Conservation (phyloP, 37 sponge, comb jelly and placozoan genomes). For the Mnemiopsis leidyi region DNA sequence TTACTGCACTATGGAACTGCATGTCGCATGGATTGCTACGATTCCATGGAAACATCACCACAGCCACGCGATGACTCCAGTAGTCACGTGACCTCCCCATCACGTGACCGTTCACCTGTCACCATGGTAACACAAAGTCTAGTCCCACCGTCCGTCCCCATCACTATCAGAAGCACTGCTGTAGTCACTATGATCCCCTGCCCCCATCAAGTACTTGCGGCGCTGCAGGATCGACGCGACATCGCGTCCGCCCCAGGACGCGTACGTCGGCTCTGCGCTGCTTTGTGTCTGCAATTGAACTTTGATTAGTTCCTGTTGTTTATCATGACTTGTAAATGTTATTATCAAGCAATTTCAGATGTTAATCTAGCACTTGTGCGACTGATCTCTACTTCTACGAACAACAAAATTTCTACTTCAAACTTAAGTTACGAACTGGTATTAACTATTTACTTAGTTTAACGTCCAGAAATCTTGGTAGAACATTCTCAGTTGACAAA, state of each 20-base stretch:
- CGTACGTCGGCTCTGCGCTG: slow-evolving; percentile 8
- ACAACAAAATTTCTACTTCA: no score
- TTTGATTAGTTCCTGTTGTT: background rate
- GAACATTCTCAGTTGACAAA: no score
- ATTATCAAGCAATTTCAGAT: no score
- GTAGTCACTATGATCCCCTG: background rate
- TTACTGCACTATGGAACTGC: no score
- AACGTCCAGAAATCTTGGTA: no score
- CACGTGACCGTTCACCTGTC: no score
- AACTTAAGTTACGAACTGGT: no score
- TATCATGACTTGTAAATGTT: no score
- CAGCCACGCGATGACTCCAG: background rate
- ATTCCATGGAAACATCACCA: background rate
- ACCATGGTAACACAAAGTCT: background rate
- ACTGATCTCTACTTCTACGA: no score
- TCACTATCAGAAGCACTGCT: slow-evolving; percentile 10
- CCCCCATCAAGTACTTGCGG: slow-evolving; percentile 34
- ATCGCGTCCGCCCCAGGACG: background rate
- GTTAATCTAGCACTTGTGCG: no score
- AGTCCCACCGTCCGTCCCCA: background rate
- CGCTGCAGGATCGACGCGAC: slow-evolving; percentile 35
- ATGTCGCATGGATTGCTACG: no score
- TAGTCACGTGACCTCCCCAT: background rate
- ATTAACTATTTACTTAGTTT: no score
- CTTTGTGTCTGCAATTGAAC: background rate